These are phyloP conservation scores for Uloborus plumipes DNA, from an alignment of 2,888 invertebrate species.

Conservation along the genomic window DNA sequence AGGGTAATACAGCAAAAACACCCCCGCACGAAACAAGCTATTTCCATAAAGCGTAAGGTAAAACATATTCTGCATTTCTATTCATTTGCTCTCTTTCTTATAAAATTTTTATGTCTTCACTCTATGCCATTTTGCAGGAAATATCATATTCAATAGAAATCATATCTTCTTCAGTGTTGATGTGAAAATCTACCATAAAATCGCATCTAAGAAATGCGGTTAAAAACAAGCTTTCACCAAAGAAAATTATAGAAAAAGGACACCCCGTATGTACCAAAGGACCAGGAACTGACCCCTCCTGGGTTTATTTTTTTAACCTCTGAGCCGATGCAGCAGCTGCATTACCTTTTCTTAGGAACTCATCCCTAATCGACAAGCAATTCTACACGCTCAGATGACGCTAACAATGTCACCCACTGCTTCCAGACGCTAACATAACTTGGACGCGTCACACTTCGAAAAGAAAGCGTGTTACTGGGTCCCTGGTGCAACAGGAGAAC, in stretches of 20 bases:
- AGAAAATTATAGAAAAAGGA: slow-evolving; percentile 44
- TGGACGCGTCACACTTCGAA: slow-evolving; percentile 23
- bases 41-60: no score
- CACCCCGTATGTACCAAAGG: slow-evolving; percentile 23
- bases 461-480: slow-evolving; percentile 13
- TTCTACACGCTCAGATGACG: slow-evolving; percentile 48
- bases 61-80: no score
- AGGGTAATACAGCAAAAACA: no score
- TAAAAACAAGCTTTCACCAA: no score
- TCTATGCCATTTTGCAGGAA: no score
- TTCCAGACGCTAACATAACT: slow-evolving; percentile 22
- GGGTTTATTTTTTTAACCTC: slow-evolving; percentile 52
- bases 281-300: slow-evolving; percentile 37
- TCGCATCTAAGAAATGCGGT: no score
- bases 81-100: no score
- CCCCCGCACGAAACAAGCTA: no score
- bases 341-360: slow-evolving; percentile 16
- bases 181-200: no score
- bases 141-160: no score
- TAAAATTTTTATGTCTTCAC: no score
- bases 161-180: no score
- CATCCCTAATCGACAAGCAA: slow-evolving; percentile 56
- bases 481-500: slow-evolving; percentile 23
- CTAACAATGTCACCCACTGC: slow-evolving; percentile 49
- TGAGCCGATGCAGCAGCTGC: slow-evolving; percentile 12